Evolutionary conservation across 2,888 invertebrate genomes (phyloP), one percentile per base, ranked within the genome.

Genomic region (Cartodere bifasciata): DNA sequence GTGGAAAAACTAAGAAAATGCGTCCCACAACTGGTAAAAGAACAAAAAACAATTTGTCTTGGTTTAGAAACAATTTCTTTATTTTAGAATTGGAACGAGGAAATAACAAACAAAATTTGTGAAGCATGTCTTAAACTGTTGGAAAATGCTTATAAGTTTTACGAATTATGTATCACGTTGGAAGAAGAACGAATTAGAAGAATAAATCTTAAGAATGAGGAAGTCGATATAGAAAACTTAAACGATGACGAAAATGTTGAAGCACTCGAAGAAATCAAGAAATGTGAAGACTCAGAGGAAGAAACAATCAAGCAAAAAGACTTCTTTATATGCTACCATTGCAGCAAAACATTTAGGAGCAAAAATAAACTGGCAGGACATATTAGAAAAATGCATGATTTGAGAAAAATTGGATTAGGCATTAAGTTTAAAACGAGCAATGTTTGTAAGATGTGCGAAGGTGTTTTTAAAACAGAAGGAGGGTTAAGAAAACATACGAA

Each of bases 81-180:
- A 12, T 29, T 39, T 27, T 16, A 49, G 49, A 38, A 51, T 26
- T 52, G 52, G 49, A 40, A 37, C 32, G 34, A 38, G 16, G 36
- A 37, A 14, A 40, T 43, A 15, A n/a, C n/a, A n/a, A n/a, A n/a
- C n/a, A 27, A 37, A 13, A 39, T 54, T 21, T 55, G 54, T 34
- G 16, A 12, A 4, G 14, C 30, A 3, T 55, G 55, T 36, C 33
- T 37, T 9, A 26, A 44, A 13, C 40, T 48, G 28, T 35, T 55
- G n/a, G 42, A 50, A 27, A 41, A 38, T 10, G 42, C 46, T 1
- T 47, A 44, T 31, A 37, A 37, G n/a, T 55, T 55, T 36, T 43
- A 47, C 29, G 40, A 45, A 28, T 34, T 46, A 14, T 55, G 54
- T 37, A 41, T 53, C 13, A 42, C 32, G 29, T 26, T 36, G 17